Conservation (phyloP, 2,113 vertebrate genomes). For the Naja naja region DNA sequence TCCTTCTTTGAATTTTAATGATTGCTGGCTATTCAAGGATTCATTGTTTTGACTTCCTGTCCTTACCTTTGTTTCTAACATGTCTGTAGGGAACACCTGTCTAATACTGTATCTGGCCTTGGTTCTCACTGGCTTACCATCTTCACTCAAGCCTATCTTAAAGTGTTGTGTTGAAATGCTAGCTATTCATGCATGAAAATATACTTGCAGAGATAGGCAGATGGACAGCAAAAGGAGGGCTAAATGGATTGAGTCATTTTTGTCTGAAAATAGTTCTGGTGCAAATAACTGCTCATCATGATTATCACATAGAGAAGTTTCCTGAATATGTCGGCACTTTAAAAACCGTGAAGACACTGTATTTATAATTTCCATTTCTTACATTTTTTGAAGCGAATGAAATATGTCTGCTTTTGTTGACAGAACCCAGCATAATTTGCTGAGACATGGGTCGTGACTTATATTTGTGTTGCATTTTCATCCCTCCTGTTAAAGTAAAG, state of each 20-base stretch:
- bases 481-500: conserved; percentile 58
- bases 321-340: conserved; percentile 41
- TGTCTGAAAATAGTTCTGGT: conserved; percentile 54
- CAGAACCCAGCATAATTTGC: conserved; percentile 40
- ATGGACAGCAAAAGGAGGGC: conserved; percentile 65
- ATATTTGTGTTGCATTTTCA: conserved; percentile 64
- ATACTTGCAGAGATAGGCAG: conserved; percentile 71
- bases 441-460: conserved; percentile 59
- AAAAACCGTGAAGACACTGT: conserved; percentile 33
- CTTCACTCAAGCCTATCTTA: conserved; percentile 81
- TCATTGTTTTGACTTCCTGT: conserved; percentile 93
- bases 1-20: conserved; percentile 91
- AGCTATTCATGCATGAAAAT: conserved; percentile 76
- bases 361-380: conserved; percentile 38
- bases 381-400: conserved; percentile 44
- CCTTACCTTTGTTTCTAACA: conserved; percentile 86
- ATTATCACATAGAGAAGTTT: conserved; percentile 50
- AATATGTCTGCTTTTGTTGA: conserved; percentile 55
- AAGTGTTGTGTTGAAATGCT: conserved; percentile 72
- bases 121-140: conserved; percentile 77
- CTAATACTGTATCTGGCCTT: conserved; percentile 79
- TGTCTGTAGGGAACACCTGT: conserved; percentile 87
- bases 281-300: conserved; percentile 34
- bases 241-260: conserved; percentile 70
- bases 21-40: conserved; percentile 84